These are phyloP conservation scores for Heliocidaris tuberculata DNA, from an alignment of 35 echinoderm and acorn worm species.

Conservation along the genomic window DNA sequence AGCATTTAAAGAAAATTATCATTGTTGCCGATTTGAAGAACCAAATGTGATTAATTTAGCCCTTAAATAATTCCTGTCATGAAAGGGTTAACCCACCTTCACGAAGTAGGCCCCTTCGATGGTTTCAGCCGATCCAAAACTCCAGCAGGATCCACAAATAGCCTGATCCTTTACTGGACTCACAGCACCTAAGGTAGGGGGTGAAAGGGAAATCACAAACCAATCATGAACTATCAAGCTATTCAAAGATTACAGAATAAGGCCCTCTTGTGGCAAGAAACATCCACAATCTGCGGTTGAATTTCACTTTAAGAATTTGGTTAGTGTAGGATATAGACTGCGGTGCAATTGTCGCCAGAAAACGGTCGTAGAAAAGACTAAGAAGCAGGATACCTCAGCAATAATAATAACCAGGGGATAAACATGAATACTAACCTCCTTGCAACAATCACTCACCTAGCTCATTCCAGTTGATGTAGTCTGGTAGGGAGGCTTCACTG, in stretches of 20 bases:
- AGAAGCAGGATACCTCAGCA: not conserved
- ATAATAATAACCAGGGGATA: not conserved
- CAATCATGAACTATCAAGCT: no score
- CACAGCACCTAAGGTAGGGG: constrained; percentile 59
- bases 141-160: constrained; percentile 47
- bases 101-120: constrained; percentile 86
- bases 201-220: no score
- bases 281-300: no score
- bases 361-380: not conserved
- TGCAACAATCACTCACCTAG: constrained; percentile 55
- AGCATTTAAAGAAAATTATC: no score
- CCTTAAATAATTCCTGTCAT: no score
- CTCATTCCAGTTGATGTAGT: constrained; percentile 77
- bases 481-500: constrained; percentile 43
- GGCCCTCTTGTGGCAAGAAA: no score
- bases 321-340: no score
- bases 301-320: no score
- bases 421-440: not conserved
- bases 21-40: no score
- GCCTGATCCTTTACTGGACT: constrained; percentile 88
- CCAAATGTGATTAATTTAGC: no score
- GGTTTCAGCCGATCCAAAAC: constrained; percentile 78
- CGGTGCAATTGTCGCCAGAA: no score
- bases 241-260: no score
- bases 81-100: constrained; percentile 38